Evolutionary conservation across 2,113 vertebrate species (phyloP).

Genomic region (Fregata magnificens): DNA sequence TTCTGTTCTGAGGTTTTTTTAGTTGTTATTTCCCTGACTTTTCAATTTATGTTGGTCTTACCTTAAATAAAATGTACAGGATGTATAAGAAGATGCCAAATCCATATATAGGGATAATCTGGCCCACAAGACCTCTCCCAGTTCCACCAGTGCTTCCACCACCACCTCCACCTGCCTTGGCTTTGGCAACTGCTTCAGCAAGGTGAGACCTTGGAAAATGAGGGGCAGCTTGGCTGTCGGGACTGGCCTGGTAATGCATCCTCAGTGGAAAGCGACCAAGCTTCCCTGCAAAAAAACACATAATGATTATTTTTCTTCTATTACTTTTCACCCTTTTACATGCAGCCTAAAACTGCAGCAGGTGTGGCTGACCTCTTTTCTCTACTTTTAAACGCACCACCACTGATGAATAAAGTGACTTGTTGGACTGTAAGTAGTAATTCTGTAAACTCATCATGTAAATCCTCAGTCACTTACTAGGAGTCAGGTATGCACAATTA

Average conservation of each 20-base stretch:
- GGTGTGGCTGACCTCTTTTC: not conserved
- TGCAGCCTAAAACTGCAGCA: not conserved
- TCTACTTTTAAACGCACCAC: not conserved
- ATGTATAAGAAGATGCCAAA: conserved; percentile 96
- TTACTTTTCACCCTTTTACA: not conserved
- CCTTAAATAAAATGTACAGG: conserved; percentile 94
- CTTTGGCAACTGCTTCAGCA: conserved; percentile 80
- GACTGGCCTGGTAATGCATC: conserved; percentile 67
- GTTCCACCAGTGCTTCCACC: conserved; percentile 57
- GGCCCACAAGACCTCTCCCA: conserved; percentile 85
- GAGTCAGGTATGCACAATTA: not conserved
- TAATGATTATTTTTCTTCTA: not conserved
- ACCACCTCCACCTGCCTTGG: conserved; percentile 69
- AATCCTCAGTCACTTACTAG: not conserved
- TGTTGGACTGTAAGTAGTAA: not conserved
- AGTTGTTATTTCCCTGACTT: not conserved
- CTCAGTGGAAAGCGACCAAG: conserved; percentile 78
- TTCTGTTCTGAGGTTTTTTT: not conserved
- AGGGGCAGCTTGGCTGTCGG: conserved; percentile 64
- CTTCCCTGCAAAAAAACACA: conserved; percentile 74
- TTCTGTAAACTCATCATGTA: not conserved
- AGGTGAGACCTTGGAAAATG: conserved; percentile 77
- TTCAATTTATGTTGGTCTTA: conserved; percentile 56
- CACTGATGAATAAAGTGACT: not conserved
- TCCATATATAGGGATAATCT: conserved; percentile 94